Evolutionary conservation across 2,888 invertebrate genomes (phyloP), one percentile per base, ranked within the genome.

Genomic region (Eupithecia dodoneata): DNA sequence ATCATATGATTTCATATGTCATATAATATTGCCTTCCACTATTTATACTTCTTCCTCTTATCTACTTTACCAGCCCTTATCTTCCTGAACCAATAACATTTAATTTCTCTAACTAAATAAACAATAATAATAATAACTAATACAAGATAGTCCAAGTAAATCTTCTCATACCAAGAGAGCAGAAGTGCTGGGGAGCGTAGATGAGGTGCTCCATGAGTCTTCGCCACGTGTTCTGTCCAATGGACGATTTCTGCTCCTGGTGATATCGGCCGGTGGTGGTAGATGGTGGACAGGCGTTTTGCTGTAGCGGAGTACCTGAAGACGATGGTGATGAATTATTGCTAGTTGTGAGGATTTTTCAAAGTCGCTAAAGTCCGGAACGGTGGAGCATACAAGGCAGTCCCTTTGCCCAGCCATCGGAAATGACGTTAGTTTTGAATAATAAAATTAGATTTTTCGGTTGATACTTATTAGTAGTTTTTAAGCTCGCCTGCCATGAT

Each of bases 171-270:
- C 65, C 88, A 82, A 1, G 90, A 87, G 3, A 91, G 80, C 42
- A 85, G 66, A 2, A 91, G 72, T 0, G 90, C 91, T 0, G 88
- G 86, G 0, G 93, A 92, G 47, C 88, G 87, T 0, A 95, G 86
- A 84, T 97, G 94, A 0, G 91, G 93, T 0, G 96, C 96, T 0
- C 97, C 96, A 6, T 92, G 89, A 0, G 96, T 96, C 45, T 94
- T 91, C 0, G 95, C 96, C 1, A 96, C 96, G 85, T 97, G 96
- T 85, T 97, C 97, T 44, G 96, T 95, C 97, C 97, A 97, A 91
- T 96, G 96, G 10, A 96, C 90, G 12, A 97, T 95, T 9, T 96
- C 96, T 42, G 96, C 95, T 45, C 96, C 90, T 0, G 97, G 96
- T 4, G 94, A 88, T 79, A 96, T 88, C 0, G 95, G 96, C 0